Evolutionary conservation across 2,888 invertebrate genomes (phyloP), one percentile per base, ranked within the genome.

Genomic region (Tigriopus californicus): DNA sequence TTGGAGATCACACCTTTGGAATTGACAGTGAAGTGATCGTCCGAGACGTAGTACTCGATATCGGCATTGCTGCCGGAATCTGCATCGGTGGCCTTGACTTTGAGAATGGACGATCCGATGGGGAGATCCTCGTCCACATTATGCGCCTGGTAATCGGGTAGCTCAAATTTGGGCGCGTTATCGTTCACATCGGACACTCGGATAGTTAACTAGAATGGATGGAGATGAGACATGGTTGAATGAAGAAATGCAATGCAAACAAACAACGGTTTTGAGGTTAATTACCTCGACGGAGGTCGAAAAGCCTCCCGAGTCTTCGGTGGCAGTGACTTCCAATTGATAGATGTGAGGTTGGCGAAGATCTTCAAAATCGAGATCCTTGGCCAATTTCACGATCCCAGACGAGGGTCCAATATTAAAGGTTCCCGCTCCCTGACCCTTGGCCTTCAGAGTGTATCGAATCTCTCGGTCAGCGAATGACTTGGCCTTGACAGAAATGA

Each of bases 321-420:
- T 92, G 25, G 92, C 92, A 2, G 89, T 91, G 58, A 94, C 90
- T 64, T 86, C 67, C 63, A 97, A 74, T 8, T 89, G 86, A 70
- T 94, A 95, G 62, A 89, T 85, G 68, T 91, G 91, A 0, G 92
- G 90, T 68, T 94, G 92, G 54, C 90, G 76, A 63, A 91, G 75
- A 73, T 95, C 94, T 74, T 98, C 97, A 69, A 91, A 97, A 74
- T 98, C 97, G 67, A 98, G 74, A 73, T 89, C 89, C 71, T 94
- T 90, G 12, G 91, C 89, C 66, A 97, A 75, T 72, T 92, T 92
- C 20, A 98, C 91, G 66, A 92, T 88, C 60, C 95, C 94, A 41
- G 89, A 88, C 20, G 87, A 85, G 2, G 89, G 86, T 0, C 90
- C 90, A 67, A 94, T 92, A 72, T 90, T 91, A 72, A 94, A 94